Base-by-base conservation (phyloP, 2,888 invertebrate genomes). In the Cephus runcator region DNA sequence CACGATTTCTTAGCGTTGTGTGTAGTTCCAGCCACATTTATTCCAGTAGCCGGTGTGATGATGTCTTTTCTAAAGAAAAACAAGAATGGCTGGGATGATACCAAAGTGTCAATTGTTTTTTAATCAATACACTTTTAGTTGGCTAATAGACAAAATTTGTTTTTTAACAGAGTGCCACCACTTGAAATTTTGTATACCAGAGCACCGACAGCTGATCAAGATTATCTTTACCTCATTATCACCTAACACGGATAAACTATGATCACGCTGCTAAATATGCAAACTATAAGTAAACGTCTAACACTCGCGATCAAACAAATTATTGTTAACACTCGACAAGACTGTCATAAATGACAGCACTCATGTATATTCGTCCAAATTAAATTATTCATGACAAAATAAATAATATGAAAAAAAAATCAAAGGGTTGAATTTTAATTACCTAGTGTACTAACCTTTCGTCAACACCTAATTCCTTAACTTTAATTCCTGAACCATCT, bases 1-100 rank as follows among this genome's bases (percentile, higher is more conserved):
- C 95, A 92, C 0, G 95, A 94, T 87, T 94, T 95, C 88, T 94
- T 95, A 2, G 93, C 92, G 40, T 94, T 92, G 78, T 93, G 92
- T 78, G 93, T 93, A 1, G 93, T 88, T 75, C 93, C 92, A 76
- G 92, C 71, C 12, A 78, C 73, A n/a, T 78, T 78, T 34, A 77
- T 56, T 34, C 73, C 36, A 34, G 31, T 33, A 15, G 30, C 30
- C 11, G 71, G 34, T 33, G 30, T 71, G 15, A 71, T 1, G 12
- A 71, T 71, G 12, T 34, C 31, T 71, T 71, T n/a, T 56, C 40
- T 56, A 15, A 56, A 56, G 1, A 56, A 1, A 23, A 56, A 56
- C 6, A 23, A 56, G 23, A 15, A 56, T 23, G 6, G 23, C 12
- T 15, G 15, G 2, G 40, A 56, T 9, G 40, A 23, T 56, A 56